Base-by-base conservation (phyloP, 2,888 invertebrate species). In the Stenodera caucasica region DNA sequence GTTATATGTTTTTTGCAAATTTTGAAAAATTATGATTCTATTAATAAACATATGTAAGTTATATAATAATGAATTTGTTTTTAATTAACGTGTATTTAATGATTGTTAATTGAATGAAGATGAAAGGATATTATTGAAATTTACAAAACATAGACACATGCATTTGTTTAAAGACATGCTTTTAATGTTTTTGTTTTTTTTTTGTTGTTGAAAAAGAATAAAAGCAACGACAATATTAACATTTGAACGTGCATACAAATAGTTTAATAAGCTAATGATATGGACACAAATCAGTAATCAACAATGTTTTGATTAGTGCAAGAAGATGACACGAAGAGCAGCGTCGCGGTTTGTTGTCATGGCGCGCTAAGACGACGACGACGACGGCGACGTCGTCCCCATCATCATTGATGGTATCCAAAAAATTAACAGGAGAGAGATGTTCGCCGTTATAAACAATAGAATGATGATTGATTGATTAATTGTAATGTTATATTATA, bases 311-410 rank as follows among this genome's bases (percentile, higher is more conserved):
- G 45, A 45, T 45, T 45, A 45, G 45, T 45, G 45, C 21, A 45
- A 45, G 45, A 45, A 45, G 45, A 45, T 45, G 45, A 21, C 45
- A 45, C 45, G 45, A 23, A 23, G 45, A 45, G 6, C 18, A 35
- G 53, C 53, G 53, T 53, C 53, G 53, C 53, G 53, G 30, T 53
- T 53, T 53, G 53, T 53, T 53, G 53, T 32, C 33, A 53, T 53
- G 53, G 53, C 53, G 53, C 33, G 53, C 15, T 57, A 18, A 30
- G 15, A 32, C 33, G 45, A 26, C 35, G 33, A 23, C 37, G 21
- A 15, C 53, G 49, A 5, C 55, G 45, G 26, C 40, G 29, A 9
- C 14, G 23, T 18, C 30, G 23, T 15, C 51, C n/a, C 11, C 53
- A 15, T 11, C 53, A 33, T 30, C 33, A 8, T 33, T 33, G 45